Conservation (phyloP, 2,113 vertebrate species). For the Cochlearius cochlearius region DNA sequence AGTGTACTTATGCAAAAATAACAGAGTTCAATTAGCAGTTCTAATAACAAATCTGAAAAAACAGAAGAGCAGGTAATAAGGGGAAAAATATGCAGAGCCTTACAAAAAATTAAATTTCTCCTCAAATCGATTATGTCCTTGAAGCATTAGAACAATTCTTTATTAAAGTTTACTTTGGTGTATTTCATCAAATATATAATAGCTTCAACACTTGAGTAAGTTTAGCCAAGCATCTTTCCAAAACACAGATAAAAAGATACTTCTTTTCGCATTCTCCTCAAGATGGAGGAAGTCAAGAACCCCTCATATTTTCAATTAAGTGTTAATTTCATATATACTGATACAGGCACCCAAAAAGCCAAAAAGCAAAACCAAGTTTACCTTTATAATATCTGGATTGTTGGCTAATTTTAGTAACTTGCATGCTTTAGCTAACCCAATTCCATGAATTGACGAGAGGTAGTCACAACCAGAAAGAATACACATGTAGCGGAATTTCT, state of each 20-base stretch:
- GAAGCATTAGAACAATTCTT: neutral
- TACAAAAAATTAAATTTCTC: neutral
- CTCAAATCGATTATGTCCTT: neutral
- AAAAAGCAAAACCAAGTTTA: constrained; percentile 44
- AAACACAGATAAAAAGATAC: neutral
- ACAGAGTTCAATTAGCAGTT: neutral
- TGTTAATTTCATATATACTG: neutral
- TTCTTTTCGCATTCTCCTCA: neutral
- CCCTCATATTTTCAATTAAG: neutral
- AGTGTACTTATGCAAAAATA: neutral
- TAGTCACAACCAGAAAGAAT: constrained; percentile 99
- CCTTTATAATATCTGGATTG: constrained; percentile 94
- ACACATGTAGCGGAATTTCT: constrained; percentile 98
- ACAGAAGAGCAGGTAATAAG: neutral
- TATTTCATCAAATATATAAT: neutral
- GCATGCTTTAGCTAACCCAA: constrained; percentile 94
- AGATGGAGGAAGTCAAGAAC: neutral
- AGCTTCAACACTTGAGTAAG: neutral
- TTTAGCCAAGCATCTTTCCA: neutral
- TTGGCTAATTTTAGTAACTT: constrained; percentile 88
- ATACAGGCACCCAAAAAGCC: neutral
- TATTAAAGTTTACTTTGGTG: neutral
- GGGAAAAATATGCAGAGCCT: neutral
- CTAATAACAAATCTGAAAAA: neutral
- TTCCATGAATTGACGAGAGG: constrained; percentile 90